Evolutionary conservation across 1,140 invertebrate species (phyloP).

Genomic region (Adoxophyes honmai): DNA sequence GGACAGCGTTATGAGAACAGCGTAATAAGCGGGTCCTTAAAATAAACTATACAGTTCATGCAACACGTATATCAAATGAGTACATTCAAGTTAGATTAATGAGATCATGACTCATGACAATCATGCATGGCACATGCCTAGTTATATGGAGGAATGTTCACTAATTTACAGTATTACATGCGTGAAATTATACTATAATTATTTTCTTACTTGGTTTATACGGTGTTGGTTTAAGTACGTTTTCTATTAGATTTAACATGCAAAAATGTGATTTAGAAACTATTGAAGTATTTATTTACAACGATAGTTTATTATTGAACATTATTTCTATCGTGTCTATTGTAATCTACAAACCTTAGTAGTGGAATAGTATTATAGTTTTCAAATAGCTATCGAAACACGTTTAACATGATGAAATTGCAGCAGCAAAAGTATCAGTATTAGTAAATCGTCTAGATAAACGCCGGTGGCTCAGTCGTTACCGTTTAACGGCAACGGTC

Average conservation of each 20-base stretch:
- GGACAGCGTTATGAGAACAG: not conserved
- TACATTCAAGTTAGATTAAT: not conserved
- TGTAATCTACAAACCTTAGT: too few relatives aligned
- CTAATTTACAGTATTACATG: too few relatives aligned
- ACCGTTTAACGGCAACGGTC: constrained; percentile 43
- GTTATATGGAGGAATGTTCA: not conserved
- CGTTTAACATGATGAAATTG: not conserved
- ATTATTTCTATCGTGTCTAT: too few relatives aligned
- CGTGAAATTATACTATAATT: too few relatives aligned
- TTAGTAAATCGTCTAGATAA: constrained; percentile 52
- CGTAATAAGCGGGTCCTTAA: not conserved
- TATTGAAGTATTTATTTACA: too few relatives aligned
- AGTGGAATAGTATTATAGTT: too few relatives aligned
- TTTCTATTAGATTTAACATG: too few relatives aligned
- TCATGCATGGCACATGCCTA: constrained; percentile 1
- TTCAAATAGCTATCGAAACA: constrained; percentile 9
- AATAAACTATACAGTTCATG: not conserved
- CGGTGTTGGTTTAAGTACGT: constrained; percentile 41
- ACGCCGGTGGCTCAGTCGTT: constrained; percentile 48
- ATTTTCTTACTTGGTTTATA: constrained; percentile 14
- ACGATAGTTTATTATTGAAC: too few relatives aligned
- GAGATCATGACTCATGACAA: not conserved
- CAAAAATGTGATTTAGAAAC: too few relatives aligned
- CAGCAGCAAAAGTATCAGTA: constrained; percentile 17
- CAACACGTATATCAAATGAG: not conserved